Conservation (phyloP, 2,797 vertebrate species). For the Sebastes glaucus region DNA sequence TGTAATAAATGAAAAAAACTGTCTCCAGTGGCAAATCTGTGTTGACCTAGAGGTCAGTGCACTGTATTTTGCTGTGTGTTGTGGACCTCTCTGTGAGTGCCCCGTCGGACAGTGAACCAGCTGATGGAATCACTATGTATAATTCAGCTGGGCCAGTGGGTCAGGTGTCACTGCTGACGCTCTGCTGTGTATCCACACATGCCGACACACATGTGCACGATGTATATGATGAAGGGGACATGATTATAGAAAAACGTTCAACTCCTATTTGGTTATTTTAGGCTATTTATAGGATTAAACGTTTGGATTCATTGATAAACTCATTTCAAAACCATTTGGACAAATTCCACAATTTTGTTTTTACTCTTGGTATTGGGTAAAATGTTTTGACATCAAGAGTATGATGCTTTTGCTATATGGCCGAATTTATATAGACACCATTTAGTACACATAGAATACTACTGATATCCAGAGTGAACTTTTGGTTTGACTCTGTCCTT, state of each 20-base stretch:
- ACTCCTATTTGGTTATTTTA: neutral
- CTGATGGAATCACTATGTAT: conserved; percentile 90
- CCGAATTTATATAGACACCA: neutral
- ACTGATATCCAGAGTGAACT: neutral
- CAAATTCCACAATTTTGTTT: neutral
- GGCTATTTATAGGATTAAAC: neutral
- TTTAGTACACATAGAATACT: neutral
- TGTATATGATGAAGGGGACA: neutral
- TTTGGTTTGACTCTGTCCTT: neutral
- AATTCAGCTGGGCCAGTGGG: conserved; percentile 85
- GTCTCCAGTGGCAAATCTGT: neutral
- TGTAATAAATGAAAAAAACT: neutral
- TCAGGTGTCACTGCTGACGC: conserved; percentile 80
- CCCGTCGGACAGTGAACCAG: conserved; percentile 65
- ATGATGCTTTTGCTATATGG: neutral
- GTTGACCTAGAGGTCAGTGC: conserved; percentile 32
- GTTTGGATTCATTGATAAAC: neutral
- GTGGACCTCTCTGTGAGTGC: neutral
- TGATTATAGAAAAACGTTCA: neutral
- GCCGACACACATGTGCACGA: conserved; percentile 40
- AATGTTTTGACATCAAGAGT: neutral
- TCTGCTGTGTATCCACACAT: conserved; percentile 61
- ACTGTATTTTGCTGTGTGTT: neutral
- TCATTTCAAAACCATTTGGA: neutral
- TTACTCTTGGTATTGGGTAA: neutral